Evolutionary conservation across 2,888 invertebrate species (phyloP), one percentile per base, ranked within the genome.

Genomic region (Pristionchus mayeri): DNA sequence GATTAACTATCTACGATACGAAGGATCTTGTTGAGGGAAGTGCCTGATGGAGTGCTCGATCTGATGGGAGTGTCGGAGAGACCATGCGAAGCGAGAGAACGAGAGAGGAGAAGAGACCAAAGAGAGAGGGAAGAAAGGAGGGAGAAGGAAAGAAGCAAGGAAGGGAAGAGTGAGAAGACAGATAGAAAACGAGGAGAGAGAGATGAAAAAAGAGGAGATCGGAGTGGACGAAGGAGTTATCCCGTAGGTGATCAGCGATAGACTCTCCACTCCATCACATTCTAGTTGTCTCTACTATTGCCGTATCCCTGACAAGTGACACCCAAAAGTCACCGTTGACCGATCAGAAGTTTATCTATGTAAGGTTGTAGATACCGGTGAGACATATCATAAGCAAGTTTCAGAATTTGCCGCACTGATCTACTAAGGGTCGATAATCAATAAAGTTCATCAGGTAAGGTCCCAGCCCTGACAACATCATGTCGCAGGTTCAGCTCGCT

Each of bases 121-220:
- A 57, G 57, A 63, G 86, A 83, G 37, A 48, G 57, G 40, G 85
- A 84, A 21, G 37, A 81, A 27, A 85, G 85, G 44, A 79, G 76
- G 24, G 60, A 71, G 52, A 63, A 60, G n/a, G 34, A 82, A 71
- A n/a, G 37, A 67, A 9, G 21, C 81, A n/a, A 85, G 85, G 52
- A 60, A 34, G 24, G 87, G 82, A 50, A 48, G 37, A 27, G 57
- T n/a, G 27, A 50, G 48, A 57, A 37, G 37, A 67, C 27, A 24
- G 37, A n/a, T 18, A n/a, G 40, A 67, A 2, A 34, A n/a, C 18
- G 80, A 48, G 44, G 40, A 27, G 80, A 76, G 0, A 81, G 81
- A 44, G 60, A 60, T 40, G 60, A 44, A 21, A 40, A 48, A 24
- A 60, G 37, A 34, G 44, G 54, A 54, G 60, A 60, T 16, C n/a